Base-by-base conservation (phyloP, 2,888 invertebrate species). In the Chrysotoxum bicinctum region DNA sequence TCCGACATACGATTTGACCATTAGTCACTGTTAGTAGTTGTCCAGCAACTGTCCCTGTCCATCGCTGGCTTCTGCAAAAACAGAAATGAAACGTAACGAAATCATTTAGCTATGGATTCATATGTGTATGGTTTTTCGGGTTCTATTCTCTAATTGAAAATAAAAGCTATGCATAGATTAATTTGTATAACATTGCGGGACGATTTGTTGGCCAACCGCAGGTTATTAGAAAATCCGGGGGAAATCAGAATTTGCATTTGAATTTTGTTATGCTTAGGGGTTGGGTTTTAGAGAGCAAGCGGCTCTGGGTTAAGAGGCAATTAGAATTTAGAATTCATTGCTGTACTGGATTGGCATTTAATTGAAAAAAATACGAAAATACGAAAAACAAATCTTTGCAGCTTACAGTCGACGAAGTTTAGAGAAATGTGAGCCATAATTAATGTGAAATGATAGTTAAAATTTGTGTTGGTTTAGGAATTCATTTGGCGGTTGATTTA, bases 121-220 rank as follows among this genome's bases (percentile, higher is more conserved):
- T 23, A 23, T 23, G 19, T 35, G n/a, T 56, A 43, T 19, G 50
- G 19, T 35, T 66, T 66, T 48, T 1, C 1, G 35, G 69, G 37
- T 58, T 30, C 50, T 45, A 43, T 64, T 75, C 70, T 68, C 68
- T 85, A 85, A 85, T 85, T 81, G 81, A 81, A 85, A 85, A 85
- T 85, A 85, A 85, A 85, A 77, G 68, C 72, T 68, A 73, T 85
- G 77, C 73, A 81, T 64, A 73, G 81, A 85, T 85, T 85, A 85
- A 81, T 77, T 69, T 85, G 85, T 76, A 85, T 75, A 79, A 70
- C 79, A 76, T 77, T 62, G 76, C 30, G 62, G 85, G 60, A 35
- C 52, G 54, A 54, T 69, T 80, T 43, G 70, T 21, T 58, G 76
- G 80, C 54, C 12, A 64, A 77, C 85, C 80, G 54, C 85, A 64